These are phyloP conservation scores for Peribatodes rhomboidaria DNA, from an alignment of 2,888 invertebrate genomes.

Conservation along the genomic window DNA sequence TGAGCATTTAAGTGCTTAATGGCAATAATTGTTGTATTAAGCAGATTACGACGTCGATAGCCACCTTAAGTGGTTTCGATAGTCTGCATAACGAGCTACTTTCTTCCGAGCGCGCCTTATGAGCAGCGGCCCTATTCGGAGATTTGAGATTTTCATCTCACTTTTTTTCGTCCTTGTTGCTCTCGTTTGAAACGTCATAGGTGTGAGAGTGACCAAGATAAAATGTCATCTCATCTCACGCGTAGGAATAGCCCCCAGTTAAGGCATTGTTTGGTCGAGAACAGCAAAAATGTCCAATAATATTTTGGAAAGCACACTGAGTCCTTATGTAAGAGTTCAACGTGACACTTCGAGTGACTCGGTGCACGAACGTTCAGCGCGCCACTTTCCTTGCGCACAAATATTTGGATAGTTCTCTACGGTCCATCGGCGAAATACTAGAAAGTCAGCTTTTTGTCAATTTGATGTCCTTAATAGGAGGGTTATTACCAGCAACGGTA, in stretches of 20 bases:
- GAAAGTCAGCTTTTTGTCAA: constrained; percentile 49
- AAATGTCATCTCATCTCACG: no score
- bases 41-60: constrained; percentile 35
- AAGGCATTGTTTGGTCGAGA: constrained; percentile 69
- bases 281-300: constrained; percentile 75
- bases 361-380: constrained; percentile 73
- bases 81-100: constrained; percentile 62
- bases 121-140: no score
- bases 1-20: constrained; percentile 24
- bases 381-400: constrained; percentile 81
- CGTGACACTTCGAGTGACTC: constrained; percentile 79
- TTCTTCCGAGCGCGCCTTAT: constrained; percentile 65
- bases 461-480: constrained; percentile 50
- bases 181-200: no score
- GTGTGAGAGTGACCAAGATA: no score
- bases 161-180: no score
- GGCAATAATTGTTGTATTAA: constrained; percentile 24
- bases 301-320: constrained; percentile 83
- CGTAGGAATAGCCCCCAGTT: no score
- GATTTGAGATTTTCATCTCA: no score
- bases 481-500: constrained; percentile 48
- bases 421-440: constrained; percentile 46
- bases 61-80: constrained; percentile 54
- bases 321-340: constrained; percentile 86
- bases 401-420: constrained; percentile 73